phyloP scores from a whole-genome alignment of 2,113 vertebrate genomes.

The Notothenia rossii region DNA sequence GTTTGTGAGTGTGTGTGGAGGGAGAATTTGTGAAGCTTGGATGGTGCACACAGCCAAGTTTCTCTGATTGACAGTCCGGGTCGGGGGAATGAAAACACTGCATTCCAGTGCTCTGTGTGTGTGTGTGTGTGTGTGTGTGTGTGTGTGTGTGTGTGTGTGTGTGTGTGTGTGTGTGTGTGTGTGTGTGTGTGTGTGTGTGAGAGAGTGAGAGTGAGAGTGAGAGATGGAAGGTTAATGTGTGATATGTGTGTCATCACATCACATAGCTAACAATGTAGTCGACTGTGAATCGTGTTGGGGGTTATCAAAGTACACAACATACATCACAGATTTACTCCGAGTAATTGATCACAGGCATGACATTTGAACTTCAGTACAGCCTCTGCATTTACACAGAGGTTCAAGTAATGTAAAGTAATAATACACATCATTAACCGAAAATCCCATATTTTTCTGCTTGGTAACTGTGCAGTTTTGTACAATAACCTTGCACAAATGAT shows the following conservation, averaged over 20 bases:
- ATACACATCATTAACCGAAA: slow-evolving; percentile 14
- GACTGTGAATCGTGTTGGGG: slow-evolving; percentile 40
- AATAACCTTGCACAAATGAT: slow-evolving; percentile 39
- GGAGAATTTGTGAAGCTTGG: slow-evolving; percentile 63
- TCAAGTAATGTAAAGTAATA: slow-evolving; percentile 30
- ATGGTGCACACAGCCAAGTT: slow-evolving; percentile 50
- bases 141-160: not conserved
- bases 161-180: slow-evolving; percentile 12
- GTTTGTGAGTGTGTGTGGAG: slow-evolving; percentile 17
- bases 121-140: slow-evolving; percentile 14
- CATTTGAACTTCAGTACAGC: not conserved
- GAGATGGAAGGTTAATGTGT: not conserved
- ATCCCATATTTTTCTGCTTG: slow-evolving; percentile 19
- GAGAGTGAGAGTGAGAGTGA: not conserved
- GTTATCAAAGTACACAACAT: slow-evolving; percentile 53
- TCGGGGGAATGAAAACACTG: slow-evolving; percentile 66
- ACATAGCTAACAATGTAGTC: slow-evolving; percentile 34
- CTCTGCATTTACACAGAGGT: slow-evolving; percentile 5
- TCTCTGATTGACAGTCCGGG: slow-evolving; percentile 67
- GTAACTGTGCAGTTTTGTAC: slow-evolving; percentile 18
- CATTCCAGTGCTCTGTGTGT: slow-evolving; percentile 41
- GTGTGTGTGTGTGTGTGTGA: not conserved
- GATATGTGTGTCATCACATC: slow-evolving; percentile 13
- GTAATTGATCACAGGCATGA: slow-evolving; percentile 35
- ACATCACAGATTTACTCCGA: slow-evolving; percentile 26